phyloP scores from a whole-genome alignment of 2,113 vertebrate species.

The Hucho hucho region DNA sequence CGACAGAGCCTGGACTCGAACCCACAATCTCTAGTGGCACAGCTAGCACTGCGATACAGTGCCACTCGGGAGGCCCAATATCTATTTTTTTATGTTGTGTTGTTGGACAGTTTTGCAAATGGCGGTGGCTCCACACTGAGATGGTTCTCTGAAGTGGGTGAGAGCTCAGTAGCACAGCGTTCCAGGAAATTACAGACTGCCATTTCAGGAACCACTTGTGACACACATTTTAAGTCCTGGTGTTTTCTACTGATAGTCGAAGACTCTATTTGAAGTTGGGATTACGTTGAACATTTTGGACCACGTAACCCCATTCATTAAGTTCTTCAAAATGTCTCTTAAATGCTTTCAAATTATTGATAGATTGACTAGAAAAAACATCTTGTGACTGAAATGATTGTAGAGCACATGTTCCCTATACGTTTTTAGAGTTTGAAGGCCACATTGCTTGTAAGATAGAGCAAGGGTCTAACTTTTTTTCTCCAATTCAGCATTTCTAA shows the following conservation, averaged over 20 bases:
- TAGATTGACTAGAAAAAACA: too few relatives aligned
- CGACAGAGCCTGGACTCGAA: too few relatives aligned
- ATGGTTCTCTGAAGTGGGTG: neutral
- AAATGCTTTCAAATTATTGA: too few relatives aligned
- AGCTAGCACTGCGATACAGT: too few relatives aligned
- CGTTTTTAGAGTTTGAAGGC: too few relatives aligned
- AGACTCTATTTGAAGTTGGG: neutral
- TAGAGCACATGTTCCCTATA: too few relatives aligned
- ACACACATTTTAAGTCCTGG: neutral
- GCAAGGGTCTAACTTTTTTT: conserved; percentile 8
- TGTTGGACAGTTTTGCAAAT: conserved; percentile 37
- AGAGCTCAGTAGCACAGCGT: conserved; percentile 16
- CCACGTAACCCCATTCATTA: neutral
- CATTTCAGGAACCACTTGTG: too few relatives aligned
- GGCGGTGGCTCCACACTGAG: conserved; percentile 5
- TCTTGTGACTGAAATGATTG: too few relatives aligned
- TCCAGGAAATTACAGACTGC: neutral
- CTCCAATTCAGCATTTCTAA: conserved; percentile 20
- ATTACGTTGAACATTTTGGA: neutral
- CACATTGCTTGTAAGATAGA: neutral
- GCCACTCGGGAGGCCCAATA: too few relatives aligned
- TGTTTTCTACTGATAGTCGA: neutral
- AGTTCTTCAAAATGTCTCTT: too few relatives aligned
- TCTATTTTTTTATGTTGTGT: conserved; percentile 32
- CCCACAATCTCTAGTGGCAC: too few relatives aligned